Evolutionary conservation across 2,888 invertebrate species (phyloP).

Genomic region (Allacma fusca): DNA sequence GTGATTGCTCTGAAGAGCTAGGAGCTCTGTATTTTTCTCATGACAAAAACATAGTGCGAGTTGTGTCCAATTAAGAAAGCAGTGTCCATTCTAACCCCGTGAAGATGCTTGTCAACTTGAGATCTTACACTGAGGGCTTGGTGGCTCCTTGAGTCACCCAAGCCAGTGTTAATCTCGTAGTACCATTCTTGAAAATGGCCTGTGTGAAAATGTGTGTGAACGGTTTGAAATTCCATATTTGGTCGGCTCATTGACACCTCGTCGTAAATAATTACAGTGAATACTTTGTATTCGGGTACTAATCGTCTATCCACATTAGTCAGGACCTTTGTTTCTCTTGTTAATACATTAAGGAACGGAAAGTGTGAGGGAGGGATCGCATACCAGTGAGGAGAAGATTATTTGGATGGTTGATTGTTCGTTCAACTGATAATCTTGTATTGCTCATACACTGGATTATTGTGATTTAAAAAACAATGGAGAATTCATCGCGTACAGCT

Average conservation of each 20-base stretch:
- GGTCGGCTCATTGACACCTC: constrained; percentile 34
- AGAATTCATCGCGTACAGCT: constrained; percentile 28
- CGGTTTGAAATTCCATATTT: constrained; percentile 38
- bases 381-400: not conserved
- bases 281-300: not conserved
- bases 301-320: not conserved
- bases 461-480: constrained; percentile 38
- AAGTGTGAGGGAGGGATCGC: not conserved
- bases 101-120: constrained; percentile 38
- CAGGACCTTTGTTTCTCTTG: not conserved
- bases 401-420: constrained; percentile 32
- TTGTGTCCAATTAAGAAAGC: constrained; percentile 31
- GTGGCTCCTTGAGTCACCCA: constrained; percentile 29
- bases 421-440: not conserved
- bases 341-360: not conserved
- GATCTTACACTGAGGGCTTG: constrained; percentile 32
- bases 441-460: not conserved
- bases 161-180: constrained; percentile 30
- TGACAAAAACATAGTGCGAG: constrained; percentile 25
- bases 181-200: constrained; percentile 29
- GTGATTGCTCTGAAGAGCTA: constrained; percentile 46
- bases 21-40: constrained; percentile 30
- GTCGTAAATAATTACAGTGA: not conserved
- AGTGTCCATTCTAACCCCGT: constrained; percentile 29
- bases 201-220: constrained; percentile 35